Evolutionary conservation across 2,797 vertebrate genomes (phyloP).

Genomic region (Enteromius anoplus): DNA sequence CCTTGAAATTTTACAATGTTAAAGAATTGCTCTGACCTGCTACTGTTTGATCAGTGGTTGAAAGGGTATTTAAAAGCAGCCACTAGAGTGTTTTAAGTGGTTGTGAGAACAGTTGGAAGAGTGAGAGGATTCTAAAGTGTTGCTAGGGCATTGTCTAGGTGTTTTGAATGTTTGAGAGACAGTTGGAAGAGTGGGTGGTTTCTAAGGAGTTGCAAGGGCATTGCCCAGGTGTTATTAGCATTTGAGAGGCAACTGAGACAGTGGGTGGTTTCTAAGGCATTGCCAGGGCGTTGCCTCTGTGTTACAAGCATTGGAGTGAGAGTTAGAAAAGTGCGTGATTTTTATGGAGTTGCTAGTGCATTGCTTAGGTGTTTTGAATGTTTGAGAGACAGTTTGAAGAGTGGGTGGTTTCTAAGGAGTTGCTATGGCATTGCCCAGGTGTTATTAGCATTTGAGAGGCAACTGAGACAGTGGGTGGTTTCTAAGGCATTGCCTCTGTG

Average conservation of each 20-base stretch:
- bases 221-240: not conserved
- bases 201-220: not conserved
- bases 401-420: no score
- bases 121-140: not conserved
- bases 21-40: not conserved
- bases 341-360: not conserved
- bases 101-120: not conserved
- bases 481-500: no score
- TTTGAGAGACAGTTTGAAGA: not conserved
- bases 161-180: not conserved
- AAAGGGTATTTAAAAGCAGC: not conserved
- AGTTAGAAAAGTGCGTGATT: not conserved
- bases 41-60: not conserved
- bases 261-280: not conserved
- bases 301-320: accelerated
- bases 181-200: not conserved
- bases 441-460: not conserved
- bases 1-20: not conserved
- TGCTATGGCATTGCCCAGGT: no score
- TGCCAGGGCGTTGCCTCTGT: not conserved
- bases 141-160: not conserved
- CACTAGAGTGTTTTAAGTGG: not conserved
- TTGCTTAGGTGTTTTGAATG: not conserved
- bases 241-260: not conserved
- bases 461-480: not conserved